Conservation (phyloP, 92 coral and sea anemone genomes). For the Bergia puertoricense region DNA sequence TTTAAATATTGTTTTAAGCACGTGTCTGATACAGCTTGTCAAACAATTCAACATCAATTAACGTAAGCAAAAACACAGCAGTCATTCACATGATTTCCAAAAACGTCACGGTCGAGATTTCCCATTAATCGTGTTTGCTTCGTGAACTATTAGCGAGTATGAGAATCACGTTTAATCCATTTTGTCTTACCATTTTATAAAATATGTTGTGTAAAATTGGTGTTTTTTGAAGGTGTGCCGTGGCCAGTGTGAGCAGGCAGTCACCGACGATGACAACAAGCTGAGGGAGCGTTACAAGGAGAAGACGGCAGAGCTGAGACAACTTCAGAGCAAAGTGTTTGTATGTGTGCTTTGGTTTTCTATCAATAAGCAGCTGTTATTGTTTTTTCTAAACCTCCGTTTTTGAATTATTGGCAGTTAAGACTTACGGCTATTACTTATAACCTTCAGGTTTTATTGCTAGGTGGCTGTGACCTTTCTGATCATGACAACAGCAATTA, state of each 20-base stretch:
- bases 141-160: background rate
- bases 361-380: background rate
- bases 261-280: constrained; percentile 58
- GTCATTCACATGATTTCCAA: too few relatives aligned
- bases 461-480: background rate
- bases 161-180: too few relatives aligned
- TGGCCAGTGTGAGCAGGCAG: constrained; percentile 44
- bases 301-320: constrained; percentile 80
- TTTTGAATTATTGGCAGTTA: too few relatives aligned
- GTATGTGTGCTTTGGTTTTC: constrained; percentile 53
- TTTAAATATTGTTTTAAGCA: too few relatives aligned
- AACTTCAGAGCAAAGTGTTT: constrained; percentile 79
- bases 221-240: constrained; percentile 18
- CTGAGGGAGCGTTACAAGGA: constrained; percentile 77
- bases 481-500: background rate
- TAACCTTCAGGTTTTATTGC: background rate
- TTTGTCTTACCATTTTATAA: background rate
- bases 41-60: too few relatives aligned
- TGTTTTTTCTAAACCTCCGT: background rate
- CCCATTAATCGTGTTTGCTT: background rate
- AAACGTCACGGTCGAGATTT: too few relatives aligned
- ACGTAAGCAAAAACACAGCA: too few relatives aligned
- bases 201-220: background rate
- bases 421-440: background rate
- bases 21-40: too few relatives aligned